Percentiles rank a stretch among this genome's conserved stretches.
These are phyloP conservation scores for Drosophila pseudoananassae DNA, from an alignment of 1,140 invertebrate species.

Conservation along the genomic window DNA sequence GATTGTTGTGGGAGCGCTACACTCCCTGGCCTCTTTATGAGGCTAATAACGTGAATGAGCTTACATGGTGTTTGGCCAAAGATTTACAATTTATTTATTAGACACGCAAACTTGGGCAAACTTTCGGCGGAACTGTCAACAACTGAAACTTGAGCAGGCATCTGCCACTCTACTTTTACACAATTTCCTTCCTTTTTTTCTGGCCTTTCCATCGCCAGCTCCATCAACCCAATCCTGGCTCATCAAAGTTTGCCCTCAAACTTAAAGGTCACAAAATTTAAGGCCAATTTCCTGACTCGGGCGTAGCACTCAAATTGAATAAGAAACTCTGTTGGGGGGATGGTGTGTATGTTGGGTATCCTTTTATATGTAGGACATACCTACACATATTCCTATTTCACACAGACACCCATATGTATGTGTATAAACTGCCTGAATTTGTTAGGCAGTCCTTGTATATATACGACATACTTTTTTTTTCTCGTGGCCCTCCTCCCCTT, in stretches of 20 bases:
- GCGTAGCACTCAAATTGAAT: slow-evolving; percentile 42
- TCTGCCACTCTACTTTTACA: not conserved
- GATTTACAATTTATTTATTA: slow-evolving; percentile 23
- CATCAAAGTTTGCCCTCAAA: slow-evolving; percentile 33
- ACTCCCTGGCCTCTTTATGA: slow-evolving; percentile 10
- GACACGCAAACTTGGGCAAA: slow-evolving; percentile 9
- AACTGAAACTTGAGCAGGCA: slow-evolving; percentile 10
- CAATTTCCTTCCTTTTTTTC: not conserved
- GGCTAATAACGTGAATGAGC: slow-evolving; percentile 20
- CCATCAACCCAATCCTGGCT: not conserved
- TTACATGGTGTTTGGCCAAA: not conserved
- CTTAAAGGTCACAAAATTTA: slow-evolving; percentile 74
- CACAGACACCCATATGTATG: slow-evolving; percentile 33
- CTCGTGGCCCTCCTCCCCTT: slow-evolving; percentile 17
- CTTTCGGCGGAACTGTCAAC: slow-evolving; percentile 12
- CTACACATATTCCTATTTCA: slow-evolving; percentile 13
- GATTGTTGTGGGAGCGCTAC: slow-evolving; percentile 3
- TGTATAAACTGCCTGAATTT: slow-evolving; percentile 51
- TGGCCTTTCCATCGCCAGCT: not conserved
- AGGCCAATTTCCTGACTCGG: slow-evolving; percentile 57
- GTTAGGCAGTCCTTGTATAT: slow-evolving; percentile 46
- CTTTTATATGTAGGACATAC: slow-evolving; percentile 22
- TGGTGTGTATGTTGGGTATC: slow-evolving; percentile 14
- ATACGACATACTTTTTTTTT: slow-evolving; percentile 18
- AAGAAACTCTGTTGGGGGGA: slow-evolving; percentile 35